Percentiles rank a stretch among this genome's conserved stretches.
These are phyloP conservation scores for Nomada lathburiana DNA, from an alignment of 2,888 invertebrate genomes.

Conservation along the genomic window DNA sequence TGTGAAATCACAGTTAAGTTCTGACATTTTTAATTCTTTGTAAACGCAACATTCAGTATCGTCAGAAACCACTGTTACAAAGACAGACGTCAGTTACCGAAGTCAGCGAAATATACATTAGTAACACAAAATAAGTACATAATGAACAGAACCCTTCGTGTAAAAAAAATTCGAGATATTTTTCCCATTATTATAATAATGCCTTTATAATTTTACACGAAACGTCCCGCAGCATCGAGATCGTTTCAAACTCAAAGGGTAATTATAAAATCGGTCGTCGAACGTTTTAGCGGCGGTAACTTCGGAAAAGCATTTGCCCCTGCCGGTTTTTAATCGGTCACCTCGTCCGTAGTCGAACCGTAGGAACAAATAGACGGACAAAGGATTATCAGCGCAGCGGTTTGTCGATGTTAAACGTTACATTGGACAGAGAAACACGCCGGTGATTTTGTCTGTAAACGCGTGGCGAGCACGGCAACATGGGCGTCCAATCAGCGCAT, in stretches of 20 bases:
- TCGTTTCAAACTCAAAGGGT: not conserved
- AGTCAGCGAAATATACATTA: no score
- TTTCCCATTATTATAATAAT: no score
- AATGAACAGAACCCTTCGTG: no score
- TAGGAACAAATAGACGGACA: conserved; percentile 25
- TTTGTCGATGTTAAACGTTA: conserved; percentile 46
- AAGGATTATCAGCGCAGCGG: conserved; percentile 22
- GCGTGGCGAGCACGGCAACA: not conserved
- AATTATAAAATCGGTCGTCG: not conserved
- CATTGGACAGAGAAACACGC: not conserved
- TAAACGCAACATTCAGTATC: no score
- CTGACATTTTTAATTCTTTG: no score
- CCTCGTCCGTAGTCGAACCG: not conserved
- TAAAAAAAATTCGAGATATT: no score
- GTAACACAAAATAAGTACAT: no score
- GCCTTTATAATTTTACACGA: no score
- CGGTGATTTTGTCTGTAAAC: conserved; percentile 35
- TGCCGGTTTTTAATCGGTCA: not conserved
- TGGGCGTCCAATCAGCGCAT: conserved; percentile 43
- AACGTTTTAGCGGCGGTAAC: not conserved
- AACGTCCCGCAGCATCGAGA: no score
- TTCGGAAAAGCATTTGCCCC: not conserved
- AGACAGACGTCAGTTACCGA: no score
- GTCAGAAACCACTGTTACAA: no score
- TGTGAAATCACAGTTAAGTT: no score